Evolutionary conservation across 2,888 invertebrate genomes (phyloP), one percentile per base, ranked within the genome.

Genomic region (Drosophila helvetica): DNA sequence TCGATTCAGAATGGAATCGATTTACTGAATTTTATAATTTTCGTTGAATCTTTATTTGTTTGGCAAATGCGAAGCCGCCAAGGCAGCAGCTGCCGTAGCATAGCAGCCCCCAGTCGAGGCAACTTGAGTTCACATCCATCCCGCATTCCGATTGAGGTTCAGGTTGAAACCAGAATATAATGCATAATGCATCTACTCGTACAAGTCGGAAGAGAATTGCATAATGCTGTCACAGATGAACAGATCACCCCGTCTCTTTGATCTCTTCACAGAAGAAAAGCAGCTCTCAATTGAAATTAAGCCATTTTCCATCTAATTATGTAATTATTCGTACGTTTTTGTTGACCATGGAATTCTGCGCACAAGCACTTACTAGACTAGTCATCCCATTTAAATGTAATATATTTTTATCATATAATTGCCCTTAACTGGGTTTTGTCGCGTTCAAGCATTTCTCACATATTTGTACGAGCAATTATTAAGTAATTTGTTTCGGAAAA

Each of bases 91-190:
- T 7, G 25, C 7, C 38, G 15, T 7, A 15, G 38, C 38, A 38
- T 12, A 30, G 30, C 2, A 30, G 30, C 33, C 33, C 5, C 33
- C 12, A 4, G 38, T 7, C 38, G 38, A 38, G 38, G n/a, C 61
- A 48, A 25, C 43, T 53, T 46, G 8, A 22, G 38, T 38, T 38
- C 58, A 57, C 38, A 27, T 27, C 27, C 27, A 27, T 38, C 7
- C 12, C 42, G 64, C 64, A 66, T 66, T 66, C 64, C 64, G 63
- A 63, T 50, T 66, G 54, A 33, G 65, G 54, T 50, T 55, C 50
- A 27, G 17, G 27, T 38, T 38, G 6, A 38, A 38, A n/a, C 46
- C 17, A 30, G 18, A 54, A 38, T 45, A 48, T n/a, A n/a, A n/a
- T 25, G 15, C 19, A 54, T 50, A 50, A 52, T 43, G 30, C 15